These are phyloP conservation scores for Euglossa dilemma DNA, from an alignment of 1,140 invertebrate genomes.

Conservation along the genomic window DNA sequence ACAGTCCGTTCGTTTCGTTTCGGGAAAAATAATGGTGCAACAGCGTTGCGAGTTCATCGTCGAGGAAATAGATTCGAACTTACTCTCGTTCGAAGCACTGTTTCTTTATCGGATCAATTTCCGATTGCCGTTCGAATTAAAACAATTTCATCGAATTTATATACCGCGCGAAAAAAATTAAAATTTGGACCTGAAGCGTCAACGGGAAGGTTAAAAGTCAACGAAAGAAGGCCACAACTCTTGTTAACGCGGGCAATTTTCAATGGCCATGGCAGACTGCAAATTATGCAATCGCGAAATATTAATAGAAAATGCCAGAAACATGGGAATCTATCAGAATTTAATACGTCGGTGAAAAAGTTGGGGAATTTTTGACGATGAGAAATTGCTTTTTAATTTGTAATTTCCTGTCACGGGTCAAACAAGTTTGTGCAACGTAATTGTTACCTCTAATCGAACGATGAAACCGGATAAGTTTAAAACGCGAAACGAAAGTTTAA, in stretches of 20 bases:
- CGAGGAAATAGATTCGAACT: background rate
- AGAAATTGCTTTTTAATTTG: conserved; percentile 9
- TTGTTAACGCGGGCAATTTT: background rate
- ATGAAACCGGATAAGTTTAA: background rate
- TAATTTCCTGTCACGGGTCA: background rate
- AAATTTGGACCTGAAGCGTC: background rate
- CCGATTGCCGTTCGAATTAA: background rate
- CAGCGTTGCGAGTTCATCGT: background rate
- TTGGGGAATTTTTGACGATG: conserved; percentile 13
- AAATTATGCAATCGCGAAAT: conserved; percentile 16
- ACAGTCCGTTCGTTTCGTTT: background rate
- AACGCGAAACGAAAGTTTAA: background rate
- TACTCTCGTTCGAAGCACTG: background rate
- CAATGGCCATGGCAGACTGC: background rate
- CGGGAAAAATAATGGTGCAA: background rate
- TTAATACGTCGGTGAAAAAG: conserved; percentile 8
- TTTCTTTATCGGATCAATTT: background rate
- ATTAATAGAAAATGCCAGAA: conserved; percentile 10
- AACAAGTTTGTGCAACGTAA: background rate
- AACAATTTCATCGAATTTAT: conserved; percentile 15
- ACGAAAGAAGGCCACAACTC: background rate
- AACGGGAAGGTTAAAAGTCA: background rate
- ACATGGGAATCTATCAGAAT: conserved; percentile 15
- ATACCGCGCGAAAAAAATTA: background rate
- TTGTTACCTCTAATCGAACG: background rate